Base-by-base conservation (phyloP, 2,113 vertebrate species). In the Dicerorhinus sumatrensis region DNA sequence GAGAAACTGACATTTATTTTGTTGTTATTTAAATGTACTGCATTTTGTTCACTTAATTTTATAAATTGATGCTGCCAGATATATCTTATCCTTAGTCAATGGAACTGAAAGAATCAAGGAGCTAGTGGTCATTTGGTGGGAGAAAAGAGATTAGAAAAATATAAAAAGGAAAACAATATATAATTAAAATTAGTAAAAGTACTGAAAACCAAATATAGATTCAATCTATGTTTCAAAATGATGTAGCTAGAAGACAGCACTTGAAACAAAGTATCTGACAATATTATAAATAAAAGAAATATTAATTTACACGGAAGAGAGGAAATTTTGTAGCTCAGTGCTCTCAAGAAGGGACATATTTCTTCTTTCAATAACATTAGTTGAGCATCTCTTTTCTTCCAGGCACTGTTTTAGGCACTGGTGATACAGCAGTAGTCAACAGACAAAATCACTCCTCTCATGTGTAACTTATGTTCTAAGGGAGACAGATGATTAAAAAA, bases 181-280 rank as follows among this genome's bases (percentile, higher is more conserved):
- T 62, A 86, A 91, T 63, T 88, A 69, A 73, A 75, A 29, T 69
- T 54, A 9, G 23, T 36, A 27, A 70, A 96, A 84, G 7, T 23
- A 25, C 54, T 62, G 69, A 67, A 84, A 70, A 11, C 20, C 33
- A 10, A 75, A 90, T 58, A 39, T 8, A 83, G 18, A 80, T 60
- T 72, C 58, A 54, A 42, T 76, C 6, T 69, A 33, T 85, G 96
- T 93, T 81, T 88, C n/a, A 85, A 87, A 63, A 75, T 69, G 70
- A 27, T 69, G 11, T 4, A 65, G 33, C 27, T 10, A 70, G 21
- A 39, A 86, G 25, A 33, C 6, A 75, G 33, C 1, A 23, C 42
- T 94, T 67, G 58, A 70, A 92, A 42, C 5, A 42, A 73, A 76
- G 33, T 18, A 8, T 8, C 17, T 25, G 33, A 70, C 16, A 36